Evolutionary conservation across 2,888 invertebrate genomes (phyloP), one percentile per base, ranked within the genome.

Genomic region (Morpho helenor): DNA sequence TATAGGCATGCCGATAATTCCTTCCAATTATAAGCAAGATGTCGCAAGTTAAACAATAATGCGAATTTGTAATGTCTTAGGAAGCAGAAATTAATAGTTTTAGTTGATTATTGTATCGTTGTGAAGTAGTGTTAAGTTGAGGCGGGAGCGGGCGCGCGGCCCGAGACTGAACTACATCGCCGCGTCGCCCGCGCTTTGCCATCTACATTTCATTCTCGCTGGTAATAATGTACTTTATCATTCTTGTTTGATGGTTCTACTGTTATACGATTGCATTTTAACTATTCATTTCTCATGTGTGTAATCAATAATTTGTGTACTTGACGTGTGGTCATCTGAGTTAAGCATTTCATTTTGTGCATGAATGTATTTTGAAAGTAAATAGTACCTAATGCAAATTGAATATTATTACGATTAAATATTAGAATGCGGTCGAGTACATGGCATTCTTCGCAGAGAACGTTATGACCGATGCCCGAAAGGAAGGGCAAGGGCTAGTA

Each of bases 51-150:
- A 59, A 59, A 59, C 60, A 61, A 58, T 65, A 81, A 83, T 83
- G 77, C 80, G 76, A 80, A 82, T 80, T 82, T 23, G 75, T 80
- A 77, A 77, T 77, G 78, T 80, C 73, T 75, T 83, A 81, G 78
- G 76, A 83, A 82, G 80, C 85, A 82, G 85, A 84, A 84, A 85
- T 86, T 84, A 84, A 63, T 67, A 67, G 67, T 84, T 89, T 88
- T 85, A 88, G 87, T 89, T 87, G 77, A 78, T 82, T 84, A 82
- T 84, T 84, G 82, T 88, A 86, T 87, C 83, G 86, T 87, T 87
- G 85, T 87, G 86, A 84, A 84, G 80, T 87, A 88, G 83, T 80
- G 75, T 86, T 84, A 85, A 85, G 83, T 45, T 80, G 79, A 76
- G 79, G 75, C 77, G 81, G 76, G 78, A 71, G 76, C 71, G 82